These are phyloP conservation scores for Deladenus siricidicola DNA, from an alignment of 2,888 invertebrate genomes.

Conservation along the genomic window DNA sequence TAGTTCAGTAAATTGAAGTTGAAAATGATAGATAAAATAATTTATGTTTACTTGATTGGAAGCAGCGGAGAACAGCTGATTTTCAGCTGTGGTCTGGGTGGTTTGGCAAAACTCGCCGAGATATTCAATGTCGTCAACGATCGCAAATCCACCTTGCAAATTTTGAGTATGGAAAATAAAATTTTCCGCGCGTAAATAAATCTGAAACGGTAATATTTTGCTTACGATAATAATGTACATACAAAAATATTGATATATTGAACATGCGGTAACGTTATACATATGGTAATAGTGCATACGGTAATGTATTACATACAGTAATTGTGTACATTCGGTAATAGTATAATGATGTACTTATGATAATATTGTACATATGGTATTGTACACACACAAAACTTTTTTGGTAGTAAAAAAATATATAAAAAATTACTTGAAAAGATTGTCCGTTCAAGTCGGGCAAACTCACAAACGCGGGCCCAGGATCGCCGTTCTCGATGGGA, in stretches of 20 bases:
- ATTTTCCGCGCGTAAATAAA: constrained; percentile 49
- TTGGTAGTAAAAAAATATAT: no score
- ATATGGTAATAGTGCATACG: neutral
- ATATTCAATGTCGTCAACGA: constrained; percentile 51
- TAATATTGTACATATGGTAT: no score
- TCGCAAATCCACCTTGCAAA: constrained; percentile 50
- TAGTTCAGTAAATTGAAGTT: no score
- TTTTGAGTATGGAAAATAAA: constrained; percentile 44
- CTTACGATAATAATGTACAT: neutral
- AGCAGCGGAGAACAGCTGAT: no score
- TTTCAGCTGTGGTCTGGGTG: neutral
- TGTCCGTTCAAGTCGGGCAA: constrained; percentile 44
- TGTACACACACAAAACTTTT: no score
- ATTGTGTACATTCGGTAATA: no score
- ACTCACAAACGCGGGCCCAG: constrained; percentile 49
- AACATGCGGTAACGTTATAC: constrained; percentile 4
- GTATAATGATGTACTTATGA: no score
- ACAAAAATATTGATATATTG: neutral
- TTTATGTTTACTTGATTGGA: no score
- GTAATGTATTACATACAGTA: no score
- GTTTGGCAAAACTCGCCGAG: constrained; percentile 39
- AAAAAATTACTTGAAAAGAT: constrained; percentile 51
- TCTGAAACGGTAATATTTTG: constrained; percentile 23
- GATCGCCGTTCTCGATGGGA: constrained; percentile 44
- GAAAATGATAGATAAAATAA: no score